Evolutionary conservation across 2,888 invertebrate species (phyloP).

Genomic region (Petrophora chlorosata): DNA sequence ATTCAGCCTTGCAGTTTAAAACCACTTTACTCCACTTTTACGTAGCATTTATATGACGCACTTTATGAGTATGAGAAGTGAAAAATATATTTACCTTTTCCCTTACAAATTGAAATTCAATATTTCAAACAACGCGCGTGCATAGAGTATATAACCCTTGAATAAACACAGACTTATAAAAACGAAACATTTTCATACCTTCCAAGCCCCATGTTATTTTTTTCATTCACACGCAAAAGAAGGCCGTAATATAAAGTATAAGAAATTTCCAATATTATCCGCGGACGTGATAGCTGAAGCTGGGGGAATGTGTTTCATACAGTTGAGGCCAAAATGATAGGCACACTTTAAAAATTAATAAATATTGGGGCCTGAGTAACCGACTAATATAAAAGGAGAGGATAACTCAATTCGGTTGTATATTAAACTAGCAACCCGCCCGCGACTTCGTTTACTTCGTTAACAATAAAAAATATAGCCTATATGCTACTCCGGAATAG

Average conservation of each 20-base stretch:
- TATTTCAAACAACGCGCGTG: background rate
- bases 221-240: slow-evolving; percentile 20
- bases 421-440: too few relatives aligned
- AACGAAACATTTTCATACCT: slow-evolving; percentile 8
- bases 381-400: background rate
- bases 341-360: background rate
- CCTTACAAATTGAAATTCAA: background rate
- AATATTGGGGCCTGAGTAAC: background rate
- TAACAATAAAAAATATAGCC: too few relatives aligned
- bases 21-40: too few relatives aligned
- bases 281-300: slow-evolving; percentile 40
- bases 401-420: too few relatives aligned
- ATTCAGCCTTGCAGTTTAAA: too few relatives aligned
- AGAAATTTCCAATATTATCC: slow-evolving; percentile 47
- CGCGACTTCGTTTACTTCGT: too few relatives aligned
- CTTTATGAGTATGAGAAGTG: background rate
- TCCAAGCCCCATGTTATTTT: slow-evolving; percentile 11
- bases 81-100: background rate
- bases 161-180: slow-evolving; percentile 12
- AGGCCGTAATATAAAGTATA: slow-evolving; percentile 36
- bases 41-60: too few relatives aligned
- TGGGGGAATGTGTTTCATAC: slow-evolving; percentile 29
- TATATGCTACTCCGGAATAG: too few relatives aligned
- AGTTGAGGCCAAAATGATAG: slow-evolving; percentile 18
- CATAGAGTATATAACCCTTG: slow-evolving; percentile 1